Base-by-base conservation (phyloP, 2,797 vertebrate genomes). In the Aselliscus stoliczkanus region DNA sequence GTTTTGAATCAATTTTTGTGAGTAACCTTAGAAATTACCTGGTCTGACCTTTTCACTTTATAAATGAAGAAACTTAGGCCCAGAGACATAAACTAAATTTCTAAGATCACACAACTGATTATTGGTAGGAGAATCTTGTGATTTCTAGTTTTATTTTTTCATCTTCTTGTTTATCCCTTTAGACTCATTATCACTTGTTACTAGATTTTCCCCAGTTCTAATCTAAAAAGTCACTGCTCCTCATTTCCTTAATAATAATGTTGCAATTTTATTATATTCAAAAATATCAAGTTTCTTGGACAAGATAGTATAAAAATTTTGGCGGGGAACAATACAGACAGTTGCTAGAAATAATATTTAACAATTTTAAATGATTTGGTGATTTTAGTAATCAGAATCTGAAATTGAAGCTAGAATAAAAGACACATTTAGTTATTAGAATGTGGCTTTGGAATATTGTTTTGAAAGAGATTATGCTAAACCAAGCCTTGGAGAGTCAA, bases 1-100 rank as follows among this genome's bases (percentile, higher is more conserved):
- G 39, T 72, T 93, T 73, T 80, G 54, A 95, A n/a, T 96, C 80
- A 83, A 70, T 87, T 93, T 91, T 96, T 67, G 67, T 50, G 20
- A 77, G 42, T 64, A 80, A 20, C 10, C 21, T 93, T 90, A 47
- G 62, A 94, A 65, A 25, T 91, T 82, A 54, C 50, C 13, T 83
- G 14, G 31, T 86, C 21, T 82, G 47, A 83, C 60, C 44, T 58
- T 95, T n/a, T 95, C 27, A 56, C 34, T 94, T 77, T 56, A 39
- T 79, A 60, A 60, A 87, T 90, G 56, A 90, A 69, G 76, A 79
- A 56, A 79, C 25, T 64, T 89, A 81, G 69, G 42, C 54, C 47
- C 17, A 73, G 64, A 69, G 83, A 87, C 80, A 25, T 42, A 83
- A 54, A 52, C 17, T 77, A 80, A 88, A 47, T 94, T 80, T 93